Conservation (phyloP, 1,140 invertebrate species). For the Radopholus similis region DNA sequence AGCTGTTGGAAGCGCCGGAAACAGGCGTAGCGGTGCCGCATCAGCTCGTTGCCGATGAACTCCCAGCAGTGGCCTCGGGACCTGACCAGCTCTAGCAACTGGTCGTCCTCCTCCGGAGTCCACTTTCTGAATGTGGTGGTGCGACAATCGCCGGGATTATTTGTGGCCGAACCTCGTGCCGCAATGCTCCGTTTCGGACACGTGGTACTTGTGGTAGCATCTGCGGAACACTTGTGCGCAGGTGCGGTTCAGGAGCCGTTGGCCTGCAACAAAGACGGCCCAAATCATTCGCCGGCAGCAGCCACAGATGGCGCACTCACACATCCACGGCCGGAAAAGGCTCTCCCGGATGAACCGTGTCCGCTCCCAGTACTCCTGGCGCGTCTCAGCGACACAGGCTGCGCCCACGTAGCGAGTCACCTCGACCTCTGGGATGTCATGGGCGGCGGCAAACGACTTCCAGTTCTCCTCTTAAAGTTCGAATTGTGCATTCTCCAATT, state of each 20-base stretch:
- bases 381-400: constrained; percentile 5
- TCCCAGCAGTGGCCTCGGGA: background rate
- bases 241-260: constrained; percentile 4
- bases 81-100: constrained; percentile 12
- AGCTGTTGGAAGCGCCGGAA: background rate
- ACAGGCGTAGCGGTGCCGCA: constrained; percentile 3
- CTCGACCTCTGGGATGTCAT: constrained; percentile 19
- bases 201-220: constrained; percentile 9
- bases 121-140: background rate
- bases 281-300: background rate
- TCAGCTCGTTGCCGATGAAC: constrained; percentile 16
- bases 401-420: constrained; percentile 12
- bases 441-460: constrained; percentile 12
- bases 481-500: background rate
- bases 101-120: constrained; percentile 3
- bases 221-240: constrained; percentile 9
- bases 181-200: background rate
- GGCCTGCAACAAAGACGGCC: background rate
- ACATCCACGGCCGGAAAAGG: constrained; percentile 25
- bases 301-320: background rate
- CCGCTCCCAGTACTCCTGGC: constrained; percentile 14
- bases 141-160: background rate
- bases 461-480: constrained; percentile 14
- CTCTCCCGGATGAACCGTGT: constrained; percentile 7
- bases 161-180: background rate